Conservation (phyloP, 2,113 vertebrate genomes). For the Neomonachus schauinslandi region DNA sequence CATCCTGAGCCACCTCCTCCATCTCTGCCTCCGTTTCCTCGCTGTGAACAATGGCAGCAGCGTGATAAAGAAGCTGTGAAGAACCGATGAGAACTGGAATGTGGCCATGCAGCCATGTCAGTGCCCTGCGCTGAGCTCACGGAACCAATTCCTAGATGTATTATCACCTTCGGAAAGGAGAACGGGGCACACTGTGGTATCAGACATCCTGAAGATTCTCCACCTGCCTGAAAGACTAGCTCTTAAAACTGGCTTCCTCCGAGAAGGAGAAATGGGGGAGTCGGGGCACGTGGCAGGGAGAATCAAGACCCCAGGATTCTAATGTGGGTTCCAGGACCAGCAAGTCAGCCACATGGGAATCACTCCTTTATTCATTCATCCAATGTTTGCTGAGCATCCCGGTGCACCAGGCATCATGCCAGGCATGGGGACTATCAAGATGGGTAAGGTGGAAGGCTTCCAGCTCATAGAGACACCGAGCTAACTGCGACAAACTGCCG, state of each 20-base stretch:
- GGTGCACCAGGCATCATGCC: fast-evolving
- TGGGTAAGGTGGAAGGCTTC: not conserved
- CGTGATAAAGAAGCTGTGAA: not conserved
- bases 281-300: too few relatives aligned
- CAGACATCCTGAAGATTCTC: not conserved
- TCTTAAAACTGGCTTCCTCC: not conserved
- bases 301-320: not conserved
- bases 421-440: too few relatives aligned
- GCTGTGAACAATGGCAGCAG: fast-evolving
- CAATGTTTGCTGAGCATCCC: not conserved
- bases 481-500: not conserved
- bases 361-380: not conserved
- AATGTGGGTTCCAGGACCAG: fast-evolving
- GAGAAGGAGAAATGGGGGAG: not conserved
- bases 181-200: fast-evolving
- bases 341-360: not conserved
- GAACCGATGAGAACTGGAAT: fast-evolving
- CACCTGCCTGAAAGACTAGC: not conserved
- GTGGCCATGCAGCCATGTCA: fast-evolving
- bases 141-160: not conserved
- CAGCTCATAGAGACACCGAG: not conserved
- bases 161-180: not conserved
- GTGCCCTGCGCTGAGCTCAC: not conserved
- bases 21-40: not conserved
- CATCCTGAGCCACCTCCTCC: not conserved